Evolutionary conservation across 2,888 invertebrate species (phyloP).

Genomic region (Agrilus biguttatus): DNA sequence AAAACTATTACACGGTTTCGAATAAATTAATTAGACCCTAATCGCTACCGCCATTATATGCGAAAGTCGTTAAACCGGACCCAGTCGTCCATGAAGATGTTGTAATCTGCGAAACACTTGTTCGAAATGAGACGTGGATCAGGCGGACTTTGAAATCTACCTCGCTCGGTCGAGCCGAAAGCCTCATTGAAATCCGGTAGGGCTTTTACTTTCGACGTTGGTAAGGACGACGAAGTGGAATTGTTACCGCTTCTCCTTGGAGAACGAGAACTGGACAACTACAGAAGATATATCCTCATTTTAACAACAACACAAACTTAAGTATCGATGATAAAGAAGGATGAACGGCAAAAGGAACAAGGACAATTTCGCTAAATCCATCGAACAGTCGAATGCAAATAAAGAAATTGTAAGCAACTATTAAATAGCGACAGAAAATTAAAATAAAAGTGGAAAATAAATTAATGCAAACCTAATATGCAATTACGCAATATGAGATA

Average conservation of each 20-base stretch:
- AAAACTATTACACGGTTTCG: too few species aligned
- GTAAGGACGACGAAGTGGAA: neutral
- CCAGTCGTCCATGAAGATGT: slow-evolving; percentile 17
- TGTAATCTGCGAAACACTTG: slow-evolving; percentile 23
- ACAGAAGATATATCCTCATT: neutral
- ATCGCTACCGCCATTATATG: slow-evolving; percentile 8
- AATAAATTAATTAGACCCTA: too few species aligned
- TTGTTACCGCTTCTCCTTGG: neutral
- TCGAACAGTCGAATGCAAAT: too few species aligned
- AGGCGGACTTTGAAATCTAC: slow-evolving; percentile 47
- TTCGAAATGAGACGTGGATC: slow-evolving; percentile 22
- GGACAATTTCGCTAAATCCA: too few species aligned
- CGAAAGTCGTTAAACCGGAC: slow-evolving; percentile 26
- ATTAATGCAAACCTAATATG: too few species aligned
- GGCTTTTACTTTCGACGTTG: slow-evolving; percentile 27
- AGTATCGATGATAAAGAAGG: neutral
- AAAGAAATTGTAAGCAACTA: too few species aligned
- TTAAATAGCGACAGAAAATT: too few species aligned
- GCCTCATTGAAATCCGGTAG: slow-evolving; percentile 74
- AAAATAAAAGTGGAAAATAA: too few species aligned
- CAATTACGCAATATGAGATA: too few species aligned
- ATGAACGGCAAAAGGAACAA: slow-evolving; percentile 1
- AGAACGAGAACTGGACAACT: neutral
- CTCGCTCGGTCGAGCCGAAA: slow-evolving; percentile 74
- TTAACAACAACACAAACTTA: neutral